Evolutionary conservation across 2,888 invertebrate species (phyloP).

Genomic region (Caenorhabditis sinica): DNA sequence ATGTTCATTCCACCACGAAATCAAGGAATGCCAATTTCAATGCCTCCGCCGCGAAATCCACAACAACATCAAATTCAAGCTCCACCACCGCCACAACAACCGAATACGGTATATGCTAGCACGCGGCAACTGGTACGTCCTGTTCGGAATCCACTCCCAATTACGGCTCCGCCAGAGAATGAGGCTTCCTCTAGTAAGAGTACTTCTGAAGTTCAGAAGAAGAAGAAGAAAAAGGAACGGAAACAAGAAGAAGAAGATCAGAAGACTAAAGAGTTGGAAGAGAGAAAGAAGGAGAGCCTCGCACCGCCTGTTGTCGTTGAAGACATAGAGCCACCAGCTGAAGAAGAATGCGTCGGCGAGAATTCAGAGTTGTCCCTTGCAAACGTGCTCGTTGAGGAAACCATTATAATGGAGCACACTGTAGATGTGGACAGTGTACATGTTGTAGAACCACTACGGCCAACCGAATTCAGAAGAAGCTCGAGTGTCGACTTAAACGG

Average conservation of each 20-base stretch:
- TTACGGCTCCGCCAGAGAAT: constrained; percentile 14
- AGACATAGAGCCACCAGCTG: background rate
- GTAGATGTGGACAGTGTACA: background rate
- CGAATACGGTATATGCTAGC: background rate
- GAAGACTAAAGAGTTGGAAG: background rate
- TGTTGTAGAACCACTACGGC: background rate
- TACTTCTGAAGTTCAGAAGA: no score
- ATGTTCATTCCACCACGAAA: background rate
- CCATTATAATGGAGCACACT: background rate
- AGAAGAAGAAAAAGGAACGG: no score
- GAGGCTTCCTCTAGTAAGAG: background rate
- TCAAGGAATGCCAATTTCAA: background rate
- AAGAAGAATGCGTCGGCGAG: no score
- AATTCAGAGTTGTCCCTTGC: background rate
- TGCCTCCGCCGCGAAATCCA: background rate
- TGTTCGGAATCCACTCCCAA: background rate
- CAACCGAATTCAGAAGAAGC: background rate
- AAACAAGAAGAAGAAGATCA: background rate
- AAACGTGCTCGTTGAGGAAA: background rate
- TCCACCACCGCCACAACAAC: background rate
- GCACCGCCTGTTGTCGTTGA: background rate
- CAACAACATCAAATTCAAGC: background rate
- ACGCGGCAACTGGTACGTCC: background rate
- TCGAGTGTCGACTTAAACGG: constrained; percentile 20
- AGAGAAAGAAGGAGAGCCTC: background rate